These are phyloP conservation scores for Pristiophorus japonicus DNA, from an alignment of 2,113 vertebrate genomes.

Conservation along the genomic window DNA sequence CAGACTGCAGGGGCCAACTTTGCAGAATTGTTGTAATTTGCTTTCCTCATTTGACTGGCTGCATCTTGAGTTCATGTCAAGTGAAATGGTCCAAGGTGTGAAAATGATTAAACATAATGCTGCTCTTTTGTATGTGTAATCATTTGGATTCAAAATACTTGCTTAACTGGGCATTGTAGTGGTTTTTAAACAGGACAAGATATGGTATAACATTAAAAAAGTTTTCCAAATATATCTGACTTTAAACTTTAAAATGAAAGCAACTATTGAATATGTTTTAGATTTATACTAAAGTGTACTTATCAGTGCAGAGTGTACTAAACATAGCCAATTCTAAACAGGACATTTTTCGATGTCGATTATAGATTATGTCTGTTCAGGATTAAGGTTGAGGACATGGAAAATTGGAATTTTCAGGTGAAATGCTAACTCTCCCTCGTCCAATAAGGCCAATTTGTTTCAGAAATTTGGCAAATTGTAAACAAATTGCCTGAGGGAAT, in stretches of 20 bases:
- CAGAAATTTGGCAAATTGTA: not conserved
- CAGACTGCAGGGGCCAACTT: not conserved
- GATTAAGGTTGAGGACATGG: not conserved
- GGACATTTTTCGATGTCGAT: not conserved
- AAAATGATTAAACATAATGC: not conserved
- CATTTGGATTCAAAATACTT: not conserved
- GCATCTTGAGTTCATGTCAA: not conserved
- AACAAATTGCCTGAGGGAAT: not conserved
- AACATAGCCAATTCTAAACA: not conserved
- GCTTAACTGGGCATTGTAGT: not conserved
- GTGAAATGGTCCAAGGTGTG: not conserved
- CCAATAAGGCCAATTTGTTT: not conserved
- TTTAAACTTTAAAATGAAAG: not conserved
- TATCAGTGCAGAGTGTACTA: not conserved
- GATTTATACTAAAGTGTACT: not conserved
- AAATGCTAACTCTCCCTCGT: not conserved
- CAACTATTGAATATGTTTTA: not conserved
- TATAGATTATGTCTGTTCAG: not conserved
- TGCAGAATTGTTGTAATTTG: not conserved
- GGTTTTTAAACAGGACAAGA: not conserved
- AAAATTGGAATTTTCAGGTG: not conserved
- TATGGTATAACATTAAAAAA: not conserved
- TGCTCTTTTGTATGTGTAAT: not conserved
- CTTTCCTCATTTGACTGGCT: not conserved
- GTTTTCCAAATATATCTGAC: not conserved